Percentiles rank a stretch among this genome's conserved stretches.
These are phyloP conservation scores for Dysdera silvatica DNA, from an alignment of 1,140 invertebrate species.

Conservation along the genomic window DNA sequence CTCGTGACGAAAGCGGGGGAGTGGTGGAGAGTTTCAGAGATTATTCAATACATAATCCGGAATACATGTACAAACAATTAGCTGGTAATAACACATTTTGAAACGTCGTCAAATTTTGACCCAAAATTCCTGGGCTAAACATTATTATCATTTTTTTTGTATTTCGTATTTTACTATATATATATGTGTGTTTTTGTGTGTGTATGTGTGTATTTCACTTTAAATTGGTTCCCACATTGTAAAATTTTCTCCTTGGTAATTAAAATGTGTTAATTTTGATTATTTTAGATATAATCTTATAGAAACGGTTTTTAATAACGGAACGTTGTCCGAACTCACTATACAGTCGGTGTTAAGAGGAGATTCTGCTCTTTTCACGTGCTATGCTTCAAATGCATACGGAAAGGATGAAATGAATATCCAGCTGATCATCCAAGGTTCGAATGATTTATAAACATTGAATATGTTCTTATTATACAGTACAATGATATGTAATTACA, in stretches of 20 bases:
- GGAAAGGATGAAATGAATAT: conserved; percentile 44
- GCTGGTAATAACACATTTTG: too few relatives aligned
- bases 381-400: conserved; percentile 42
- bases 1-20: too few relatives aligned
- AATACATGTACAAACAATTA: too few relatives aligned
- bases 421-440: conserved; percentile 45
- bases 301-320: conserved; percentile 29
- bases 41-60: too few relatives aligned
- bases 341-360: conserved; percentile 39
- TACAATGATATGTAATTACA: neutral
- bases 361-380: conserved; percentile 47
- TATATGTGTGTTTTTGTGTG: neutral
- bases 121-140: too few relatives aligned
- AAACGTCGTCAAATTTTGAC: too few relatives aligned
- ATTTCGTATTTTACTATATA: neutral
- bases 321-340: conserved; percentile 35
- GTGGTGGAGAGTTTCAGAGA: too few relatives aligned
- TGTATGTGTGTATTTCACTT: neutral
- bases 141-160: too few relatives aligned
- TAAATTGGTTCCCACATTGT: too few relatives aligned
- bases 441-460: too few relatives aligned
- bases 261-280: neutral
- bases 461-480: too few relatives aligned
- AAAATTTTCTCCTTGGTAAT: neutral
- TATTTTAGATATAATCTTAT: conserved; percentile 22